A percentile compares a stretch with the other conserved stretches of the same genome.
These are phyloP conservation scores for Mimumesa dahlbomi DNA, from an alignment of 2,888 invertebrate genomes.

Conservation along the genomic window DNA sequence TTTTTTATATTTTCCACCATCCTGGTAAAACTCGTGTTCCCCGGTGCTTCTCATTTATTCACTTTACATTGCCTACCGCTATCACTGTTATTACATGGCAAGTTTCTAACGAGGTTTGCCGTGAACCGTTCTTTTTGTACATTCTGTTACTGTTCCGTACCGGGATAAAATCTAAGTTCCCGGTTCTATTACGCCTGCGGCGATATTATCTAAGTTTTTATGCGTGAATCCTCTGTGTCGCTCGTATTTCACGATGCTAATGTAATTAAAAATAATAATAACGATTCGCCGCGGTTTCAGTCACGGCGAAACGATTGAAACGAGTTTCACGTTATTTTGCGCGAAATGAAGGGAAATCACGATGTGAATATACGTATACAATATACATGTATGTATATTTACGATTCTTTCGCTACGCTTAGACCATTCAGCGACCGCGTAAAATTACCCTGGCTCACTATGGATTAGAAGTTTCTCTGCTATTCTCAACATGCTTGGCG, in stretches of 20 bases:
- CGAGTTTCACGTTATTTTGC: too few relatives aligned
- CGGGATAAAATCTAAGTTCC: neutral
- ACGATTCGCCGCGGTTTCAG: too few relatives aligned
- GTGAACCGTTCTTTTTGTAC: neutral
- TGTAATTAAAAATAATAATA: too few relatives aligned
- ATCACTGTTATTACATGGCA: neutral
- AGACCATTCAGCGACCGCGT: neutral
- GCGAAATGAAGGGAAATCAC: neutral
- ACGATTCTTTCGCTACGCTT: neutral
- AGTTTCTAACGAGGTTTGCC: conserved; percentile 3
- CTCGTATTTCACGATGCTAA: too few relatives aligned
- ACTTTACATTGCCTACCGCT: neutral
- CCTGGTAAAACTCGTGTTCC: neutral
- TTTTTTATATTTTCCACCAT: neutral
- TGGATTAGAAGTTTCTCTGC: neutral
- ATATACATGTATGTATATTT: too few relatives aligned
- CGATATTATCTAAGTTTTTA: neutral
- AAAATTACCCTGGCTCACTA: neutral
- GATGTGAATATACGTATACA: neutral
- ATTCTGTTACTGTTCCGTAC: neutral
- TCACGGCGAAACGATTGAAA: too few relatives aligned
- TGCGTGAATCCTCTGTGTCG: neutral
- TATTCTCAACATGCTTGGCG: neutral
- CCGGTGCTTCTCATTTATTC: neutral
- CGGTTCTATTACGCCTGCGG: neutral